Evolutionary conservation across 2,797 vertebrate genomes (phyloP), one percentile per base, ranked within the genome.

Genomic region (Lacerta viridis): DNA sequence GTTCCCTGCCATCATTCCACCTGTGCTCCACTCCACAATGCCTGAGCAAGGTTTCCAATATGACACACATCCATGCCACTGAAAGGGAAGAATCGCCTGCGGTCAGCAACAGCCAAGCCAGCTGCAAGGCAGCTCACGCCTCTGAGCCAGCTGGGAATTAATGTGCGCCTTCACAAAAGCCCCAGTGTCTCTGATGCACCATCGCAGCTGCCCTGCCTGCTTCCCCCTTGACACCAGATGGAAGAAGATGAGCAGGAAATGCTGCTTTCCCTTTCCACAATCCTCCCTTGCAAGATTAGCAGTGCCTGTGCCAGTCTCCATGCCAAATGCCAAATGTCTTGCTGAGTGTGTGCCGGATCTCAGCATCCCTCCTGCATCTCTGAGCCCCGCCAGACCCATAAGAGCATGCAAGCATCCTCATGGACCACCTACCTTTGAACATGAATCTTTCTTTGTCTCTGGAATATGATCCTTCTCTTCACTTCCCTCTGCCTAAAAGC

Each of bases 371-470:
- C 83, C 23, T 5, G 87, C 85, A 83, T 71, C 84, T 1, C 87
- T 80, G 88, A 94, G 86, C 93, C 88, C 71, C 83, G 88, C 41
- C 66, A 83, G 92, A 76, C 90, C 91, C 77, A 7, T 2, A 13
- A 13, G 7, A 39, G 61, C 25, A 29, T 71, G 36, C 43, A 66
- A 72, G 55, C 88, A 64, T 39, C 69, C 36, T 4, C 55, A 68
- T 41, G 82, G 93, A 92, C 93, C 94, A 94, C 97, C 92, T 96
- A 97, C 96, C 97, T 97, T 97, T 97, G 94, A 97, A 97, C 97
- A 97, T 97, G 97, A 97, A 97, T 96, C 94, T 96, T 97, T 93
- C 96, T 97, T 97, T 97, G 96, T 97, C 94, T 97, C 93, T 15
- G 88, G 95, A 55, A 94, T 94, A 92, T 92, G 96, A 94, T 95